These are phyloP conservation scores for Lycocerus yunnanus DNA, from an alignment of 2,888 invertebrate species.

Conservation along the genomic window DNA sequence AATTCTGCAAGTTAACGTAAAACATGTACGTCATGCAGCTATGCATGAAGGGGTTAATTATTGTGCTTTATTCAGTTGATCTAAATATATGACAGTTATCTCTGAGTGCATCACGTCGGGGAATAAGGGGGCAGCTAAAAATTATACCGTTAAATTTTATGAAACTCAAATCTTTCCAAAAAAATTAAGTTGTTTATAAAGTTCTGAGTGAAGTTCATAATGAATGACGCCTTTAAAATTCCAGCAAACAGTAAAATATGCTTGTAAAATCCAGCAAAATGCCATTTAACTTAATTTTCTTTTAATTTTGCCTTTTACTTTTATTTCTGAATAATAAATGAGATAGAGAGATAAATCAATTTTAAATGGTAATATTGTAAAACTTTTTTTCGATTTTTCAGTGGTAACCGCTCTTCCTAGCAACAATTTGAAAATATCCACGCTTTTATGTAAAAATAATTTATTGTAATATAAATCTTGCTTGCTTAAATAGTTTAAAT, in stretches of 20 bases:
- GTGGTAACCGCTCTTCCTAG: background rate
- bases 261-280: background rate
- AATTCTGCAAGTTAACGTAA: too few relatives aligned
- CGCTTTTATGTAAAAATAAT: too few relatives aligned
- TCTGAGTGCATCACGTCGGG: background rate
- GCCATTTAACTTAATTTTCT: background rate
- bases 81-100: background rate
- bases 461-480: too few relatives aligned
- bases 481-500: background rate
- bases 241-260: background rate
- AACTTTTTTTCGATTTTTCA: background rate
- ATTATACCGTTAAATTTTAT: background rate
- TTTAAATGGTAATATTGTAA: background rate
- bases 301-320: background rate
- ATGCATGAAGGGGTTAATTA: too few relatives aligned
- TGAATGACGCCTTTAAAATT: background rate
- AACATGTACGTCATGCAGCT: too few relatives aligned
- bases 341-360: background rate
- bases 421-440: too few relatives aligned
- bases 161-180: background rate
- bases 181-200: background rate
- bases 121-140: background rate
- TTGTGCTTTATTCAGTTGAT: background rate
- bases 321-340: background rate
- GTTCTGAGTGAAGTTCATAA: background rate